Base-by-base conservation (phyloP, 2,888 invertebrate species). In the Epicampocera succincta region DNA sequence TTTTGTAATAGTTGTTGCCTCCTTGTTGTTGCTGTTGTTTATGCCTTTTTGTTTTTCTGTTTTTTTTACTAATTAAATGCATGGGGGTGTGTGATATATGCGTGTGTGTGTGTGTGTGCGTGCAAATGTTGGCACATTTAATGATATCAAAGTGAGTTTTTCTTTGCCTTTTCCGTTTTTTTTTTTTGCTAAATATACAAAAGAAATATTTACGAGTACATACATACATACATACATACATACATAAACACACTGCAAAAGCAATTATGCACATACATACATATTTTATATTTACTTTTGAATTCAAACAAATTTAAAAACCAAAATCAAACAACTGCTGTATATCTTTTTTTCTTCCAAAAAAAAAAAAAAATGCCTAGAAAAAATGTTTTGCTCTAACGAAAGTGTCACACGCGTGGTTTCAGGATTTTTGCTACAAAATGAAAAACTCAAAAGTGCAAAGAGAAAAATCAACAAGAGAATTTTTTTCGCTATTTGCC, bases 381-480 rank as follows among this genome's bases (percentile, higher is more conserved):
- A 54, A n/a, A 42, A 73, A 61, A 48, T 56, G 42, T 50, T 65
- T 50, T 63, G 56, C 77, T 56, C 1, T 42, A 71, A 71, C 25
- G 21, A 71, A 65, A 65, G 50, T 72, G 58, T 72, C 71, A 58
- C 21, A 78, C 65, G 63, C 76, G 46, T 71, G 69, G 46, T 63
- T 73, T 73, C 12, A 33, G 33, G 33, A 33, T 33, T 33, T 56
- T 33, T 8, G 13, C 61, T 50, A 21, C 6, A 19, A 9, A 33
- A 33, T 9, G 8, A 33, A 29, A 4, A 29, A 29, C 6, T 29
- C 6, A 29, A 29, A 29, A 29, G 29, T n/a, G n/a, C n/a, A n/a
- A n/a, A 29, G 29, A 33, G n/a, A 15, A 11, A 58, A 58, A 17
- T 13, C 17, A 54, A 2, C 8, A 42, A 44, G 12, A 42, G 44